phyloP scores from a whole-genome alignment of 2,888 invertebrate species.

The Punctoribates punctum region DNA sequence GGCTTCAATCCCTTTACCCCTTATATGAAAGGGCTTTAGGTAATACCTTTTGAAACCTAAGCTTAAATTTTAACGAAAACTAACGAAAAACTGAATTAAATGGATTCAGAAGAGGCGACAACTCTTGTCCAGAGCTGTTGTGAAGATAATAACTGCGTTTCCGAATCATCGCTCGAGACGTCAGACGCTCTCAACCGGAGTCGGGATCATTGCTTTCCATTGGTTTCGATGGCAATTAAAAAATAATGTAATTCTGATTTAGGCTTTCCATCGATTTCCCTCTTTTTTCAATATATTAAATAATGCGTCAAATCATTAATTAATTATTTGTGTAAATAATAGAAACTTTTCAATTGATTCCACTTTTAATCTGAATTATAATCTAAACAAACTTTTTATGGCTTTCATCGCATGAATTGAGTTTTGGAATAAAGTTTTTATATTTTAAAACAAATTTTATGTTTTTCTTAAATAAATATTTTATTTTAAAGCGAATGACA shows the following conservation, averaged over 20 bases:
- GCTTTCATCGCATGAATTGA: not conserved
- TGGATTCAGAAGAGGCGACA: not conserved
- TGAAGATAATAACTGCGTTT: not conserved
- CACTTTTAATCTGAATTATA: too few species aligned
- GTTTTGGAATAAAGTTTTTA: not conserved
- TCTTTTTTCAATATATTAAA: too few species aligned
- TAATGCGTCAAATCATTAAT: too few species aligned
- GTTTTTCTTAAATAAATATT: not conserved
- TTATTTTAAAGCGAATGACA: not conserved
- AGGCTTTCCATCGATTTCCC: too few species aligned
- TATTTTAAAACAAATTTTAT: not conserved
- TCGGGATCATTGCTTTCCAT: not conserved
- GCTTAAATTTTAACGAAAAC: too few species aligned
- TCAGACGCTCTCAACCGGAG: too few species aligned
- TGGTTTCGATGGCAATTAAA: too few species aligned
- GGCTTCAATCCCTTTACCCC: not conserved
- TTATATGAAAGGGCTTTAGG: slow-evolving; percentile 18
- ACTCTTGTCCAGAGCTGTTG: not conserved
- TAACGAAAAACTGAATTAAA: too few species aligned
- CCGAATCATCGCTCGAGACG: not conserved
- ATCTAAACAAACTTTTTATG: not conserved
- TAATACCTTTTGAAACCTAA: not conserved
- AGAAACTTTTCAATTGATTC: slow-evolving; percentile 1
- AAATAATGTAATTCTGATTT: too few species aligned
- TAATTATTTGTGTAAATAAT: not conserved